Evolutionary conservation across 2,113 vertebrate genomes (phyloP).

Genomic region (Acrocephalus kingi): DNA sequence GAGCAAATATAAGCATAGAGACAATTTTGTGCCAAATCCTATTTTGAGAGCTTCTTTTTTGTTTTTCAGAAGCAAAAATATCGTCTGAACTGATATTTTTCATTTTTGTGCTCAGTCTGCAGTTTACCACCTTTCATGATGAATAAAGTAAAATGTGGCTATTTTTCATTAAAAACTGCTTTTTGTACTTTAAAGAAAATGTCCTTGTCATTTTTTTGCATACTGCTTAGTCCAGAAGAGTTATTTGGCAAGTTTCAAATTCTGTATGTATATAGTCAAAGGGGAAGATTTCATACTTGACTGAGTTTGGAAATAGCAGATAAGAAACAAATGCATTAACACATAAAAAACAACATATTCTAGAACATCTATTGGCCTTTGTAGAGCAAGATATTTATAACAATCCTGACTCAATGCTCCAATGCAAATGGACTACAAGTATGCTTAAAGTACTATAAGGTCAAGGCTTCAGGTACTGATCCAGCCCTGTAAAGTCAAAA

Average conservation of each 20-base stretch:
- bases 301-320: slow-evolving; percentile 15
- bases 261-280: not conserved
- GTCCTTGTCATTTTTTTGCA: slow-evolving; percentile 17
- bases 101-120: slow-evolving; percentile 8
- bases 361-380: not conserved
- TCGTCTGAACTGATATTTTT: not conserved
- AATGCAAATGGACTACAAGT: not conserved
- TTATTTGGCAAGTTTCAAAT: slow-evolving; percentile 2
- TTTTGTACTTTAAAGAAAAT: slow-evolving; percentile 16
- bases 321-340: not conserved
- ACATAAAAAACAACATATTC: not conserved
- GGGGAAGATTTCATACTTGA: not conserved
- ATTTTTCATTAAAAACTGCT: not conserved
- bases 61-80: slow-evolving; percentile 37
- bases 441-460: not conserved
- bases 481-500: not conserved
- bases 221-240: not conserved
- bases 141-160: not conserved
- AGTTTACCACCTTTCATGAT: slow-evolving; percentile 17
- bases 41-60: slow-evolving; percentile 24
- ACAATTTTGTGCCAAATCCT: slow-evolving; percentile 31
- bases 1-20: slow-evolving; percentile 17
- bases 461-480: not conserved
- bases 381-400: not conserved
- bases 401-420: not conserved